phyloP scores from a whole-genome alignment of 2,797 vertebrate genomes.

The Characodon lateralis region DNA sequence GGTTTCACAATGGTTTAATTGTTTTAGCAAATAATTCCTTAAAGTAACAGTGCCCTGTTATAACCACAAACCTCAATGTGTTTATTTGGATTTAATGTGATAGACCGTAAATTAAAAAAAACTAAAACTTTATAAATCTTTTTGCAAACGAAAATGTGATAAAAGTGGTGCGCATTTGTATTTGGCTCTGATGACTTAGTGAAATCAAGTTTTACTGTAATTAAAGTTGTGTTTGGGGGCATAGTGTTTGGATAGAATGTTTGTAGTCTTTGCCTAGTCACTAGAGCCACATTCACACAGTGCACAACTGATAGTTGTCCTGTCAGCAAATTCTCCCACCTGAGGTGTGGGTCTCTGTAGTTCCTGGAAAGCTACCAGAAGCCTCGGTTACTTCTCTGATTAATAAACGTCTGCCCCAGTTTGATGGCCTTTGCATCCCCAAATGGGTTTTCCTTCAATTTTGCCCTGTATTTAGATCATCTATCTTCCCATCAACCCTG shows the following conservation, averaged over 20 bases:
- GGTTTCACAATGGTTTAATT: slow-evolving; percentile 63
- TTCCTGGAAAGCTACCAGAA: background rate
- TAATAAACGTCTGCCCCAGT: too few relatives aligned
- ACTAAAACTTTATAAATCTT: background rate
- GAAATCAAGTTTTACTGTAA: background rate
- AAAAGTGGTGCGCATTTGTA: background rate
- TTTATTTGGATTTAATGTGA: background rate
- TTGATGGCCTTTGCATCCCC: too few relatives aligned
- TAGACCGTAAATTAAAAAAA: background rate
- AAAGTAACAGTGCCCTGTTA: slow-evolving; percentile 41
- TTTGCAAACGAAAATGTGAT: background rate
- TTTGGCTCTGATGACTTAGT: background rate
- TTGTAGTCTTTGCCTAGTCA: background rate
- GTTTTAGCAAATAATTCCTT: slow-evolving; percentile 49
- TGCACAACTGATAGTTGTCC: too few relatives aligned
- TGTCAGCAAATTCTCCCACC: too few relatives aligned
- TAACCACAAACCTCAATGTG: background rate
- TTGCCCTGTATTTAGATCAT: background rate
- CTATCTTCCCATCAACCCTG: background rate
- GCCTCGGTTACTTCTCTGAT: background rate
- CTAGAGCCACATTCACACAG: background rate
- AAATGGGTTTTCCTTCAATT: background rate
- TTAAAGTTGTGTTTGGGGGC: background rate
- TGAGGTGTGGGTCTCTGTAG: too few relatives aligned
- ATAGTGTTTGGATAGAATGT: background rate